These are phyloP conservation scores for Drosophila funebris DNA, from an alignment of 1,140 invertebrate genomes.

Conservation along the genomic window DNA sequence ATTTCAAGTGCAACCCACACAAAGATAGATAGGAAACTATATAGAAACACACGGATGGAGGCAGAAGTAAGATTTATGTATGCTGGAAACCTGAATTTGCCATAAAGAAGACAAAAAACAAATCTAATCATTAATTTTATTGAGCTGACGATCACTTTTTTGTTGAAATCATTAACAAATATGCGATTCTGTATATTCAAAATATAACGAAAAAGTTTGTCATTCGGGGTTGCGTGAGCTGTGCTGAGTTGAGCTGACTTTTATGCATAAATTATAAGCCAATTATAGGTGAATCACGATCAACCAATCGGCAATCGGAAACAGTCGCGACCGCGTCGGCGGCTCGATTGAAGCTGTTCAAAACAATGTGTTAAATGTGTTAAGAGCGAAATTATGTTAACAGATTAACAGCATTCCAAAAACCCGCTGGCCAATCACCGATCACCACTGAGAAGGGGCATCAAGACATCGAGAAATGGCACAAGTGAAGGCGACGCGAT, in stretches of 20 bases:
- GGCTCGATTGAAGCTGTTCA: slow-evolving; percentile 70
- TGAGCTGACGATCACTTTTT: slow-evolving; percentile 79
- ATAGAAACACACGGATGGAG: neutral
- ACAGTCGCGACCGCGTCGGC: slow-evolving; percentile 38
- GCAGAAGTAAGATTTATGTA: slow-evolving; percentile 64
- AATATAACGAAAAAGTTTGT: slow-evolving; percentile 64
- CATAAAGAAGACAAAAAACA: slow-evolving; percentile 58
- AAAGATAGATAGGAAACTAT: slow-evolving; percentile 16
- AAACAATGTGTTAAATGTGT: slow-evolving; percentile 82
- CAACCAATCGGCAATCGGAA: slow-evolving; percentile 53
- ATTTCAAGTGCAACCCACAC: slow-evolving; percentile 70
- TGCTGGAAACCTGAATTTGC: slow-evolving; percentile 69
- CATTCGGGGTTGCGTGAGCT: slow-evolving; percentile 45
- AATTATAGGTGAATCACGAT: slow-evolving; percentile 80
- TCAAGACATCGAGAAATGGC: slow-evolving; percentile 26
- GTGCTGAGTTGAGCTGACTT: slow-evolving; percentile 23
- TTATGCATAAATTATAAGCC: slow-evolving; percentile 79
- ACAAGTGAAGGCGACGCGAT: slow-evolving; percentile 34
- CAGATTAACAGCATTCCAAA: slow-evolving; percentile 79
- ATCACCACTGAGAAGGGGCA: slow-evolving; percentile 15
- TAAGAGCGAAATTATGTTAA: slow-evolving; percentile 82
- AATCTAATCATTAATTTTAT: slow-evolving; percentile 79
- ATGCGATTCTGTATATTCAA: slow-evolving; percentile 69
- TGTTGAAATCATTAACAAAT: slow-evolving; percentile 81
- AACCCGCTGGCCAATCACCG: slow-evolving; percentile 57